Evolutionary conservation across 2,888 invertebrate genomes (phyloP), one percentile per base, ranked within the genome.

Genomic region (Chaetoderma sp.): DNA sequence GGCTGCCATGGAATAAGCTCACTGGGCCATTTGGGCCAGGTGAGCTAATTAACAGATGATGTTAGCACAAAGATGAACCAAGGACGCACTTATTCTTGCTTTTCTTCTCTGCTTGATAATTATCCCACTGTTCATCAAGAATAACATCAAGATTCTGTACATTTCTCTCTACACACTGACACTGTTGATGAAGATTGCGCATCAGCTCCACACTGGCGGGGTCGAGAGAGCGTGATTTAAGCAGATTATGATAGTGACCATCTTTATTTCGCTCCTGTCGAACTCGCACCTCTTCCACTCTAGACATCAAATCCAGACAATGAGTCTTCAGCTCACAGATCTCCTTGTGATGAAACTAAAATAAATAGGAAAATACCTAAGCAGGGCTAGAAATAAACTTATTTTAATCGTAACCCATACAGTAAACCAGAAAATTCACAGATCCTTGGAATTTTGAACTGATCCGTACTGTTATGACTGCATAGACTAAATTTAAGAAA

Each of bases 111-210:
- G 70, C 70, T 63, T 78, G 74, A 61, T 80, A 90, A 65, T 90
- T 90, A 30, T 91, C 90, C 94, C 94, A 94, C 74, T 93, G 92
- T 57, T 91, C 89, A 80, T 94, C 93, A 2, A 95, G 88, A 1
- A 91, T 90, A 65, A 90, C 90, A 69, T 92, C 91, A 0, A 92
- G 91, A 79, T 93, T 92, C 2, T 90, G 89, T 5, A 95, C 80
- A 76, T 94, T 94, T 0, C 90, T 91, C 71, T 93, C 92, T 30
- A 94, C 90, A 75, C 93, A 92, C 76, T 83, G 82, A 55, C 76
- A 75, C 59, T 91, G 88, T 60, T 91, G 91, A 77, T 92, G 90
- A 4, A 95, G 89, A 10, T 92, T 91, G 0, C 90, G 88, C 59
- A 94, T 88, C 58, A 92, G 90, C 67, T 91, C 90, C 5, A 89